A percentile compares a stretch with the other conserved stretches of the same genome.
Conservation (phyloP, 2,888 invertebrate genomes). For the Orthosia gothica region DNA sequence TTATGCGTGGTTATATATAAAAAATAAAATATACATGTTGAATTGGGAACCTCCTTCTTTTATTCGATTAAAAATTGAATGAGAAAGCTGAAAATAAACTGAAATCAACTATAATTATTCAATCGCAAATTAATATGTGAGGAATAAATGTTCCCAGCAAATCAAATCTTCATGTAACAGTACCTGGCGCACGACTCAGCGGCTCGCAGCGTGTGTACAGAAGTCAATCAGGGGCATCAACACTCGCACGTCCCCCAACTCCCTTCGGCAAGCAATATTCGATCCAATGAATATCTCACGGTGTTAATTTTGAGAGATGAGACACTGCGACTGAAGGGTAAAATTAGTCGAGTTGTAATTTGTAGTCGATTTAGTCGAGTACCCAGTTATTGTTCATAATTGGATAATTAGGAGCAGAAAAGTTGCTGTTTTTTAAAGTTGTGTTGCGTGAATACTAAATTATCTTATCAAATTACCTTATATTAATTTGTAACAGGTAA, state of each 20-base stretch:
- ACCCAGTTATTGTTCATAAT: neutral
- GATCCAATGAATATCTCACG: constrained; percentile 70
- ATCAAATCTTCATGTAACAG: constrained; percentile 31
- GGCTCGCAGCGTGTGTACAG: constrained; percentile 57
- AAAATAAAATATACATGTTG: too few species aligned
- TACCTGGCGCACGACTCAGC: constrained; percentile 9
- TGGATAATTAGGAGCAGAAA: too few species aligned
- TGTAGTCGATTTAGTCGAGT: neutral
- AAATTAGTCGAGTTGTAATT: constrained; percentile 20
- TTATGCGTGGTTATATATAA: too few species aligned
- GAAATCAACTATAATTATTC: neutral
- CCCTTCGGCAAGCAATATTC: constrained; percentile 61
- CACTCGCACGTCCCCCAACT: constrained; percentile 51
- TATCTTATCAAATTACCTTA: too few species aligned
- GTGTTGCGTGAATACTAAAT: too few species aligned
- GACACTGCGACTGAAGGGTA: neutral
- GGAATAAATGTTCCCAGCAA: neutral
- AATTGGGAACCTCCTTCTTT: too few species aligned
- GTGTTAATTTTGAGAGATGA: constrained; percentile 67
- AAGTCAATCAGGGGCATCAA: constrained; percentile 71
- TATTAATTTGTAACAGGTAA: too few species aligned
- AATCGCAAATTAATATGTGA: neutral
- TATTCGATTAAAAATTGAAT: too few species aligned
- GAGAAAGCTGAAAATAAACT: neutral
- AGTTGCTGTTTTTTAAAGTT: too few species aligned